Percentiles rank a stretch among this genome's conserved stretches.
These are phyloP conservation scores for Potamarius usumacintae DNA, from an alignment of 2,113 vertebrate genomes.

Conservation along the genomic window DNA sequence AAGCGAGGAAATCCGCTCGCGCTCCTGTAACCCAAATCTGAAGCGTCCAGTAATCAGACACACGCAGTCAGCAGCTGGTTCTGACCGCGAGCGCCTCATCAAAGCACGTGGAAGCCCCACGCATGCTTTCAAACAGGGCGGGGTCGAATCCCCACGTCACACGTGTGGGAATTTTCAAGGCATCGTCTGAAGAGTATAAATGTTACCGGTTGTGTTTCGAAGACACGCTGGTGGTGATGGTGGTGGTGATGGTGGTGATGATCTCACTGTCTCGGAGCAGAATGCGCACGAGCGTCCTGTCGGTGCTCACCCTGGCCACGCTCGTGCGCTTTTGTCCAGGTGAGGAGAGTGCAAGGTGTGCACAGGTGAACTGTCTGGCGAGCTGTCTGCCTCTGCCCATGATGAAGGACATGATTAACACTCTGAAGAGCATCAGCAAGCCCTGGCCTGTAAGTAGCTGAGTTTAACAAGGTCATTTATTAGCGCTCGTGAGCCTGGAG, in stretches of 20 bases:
- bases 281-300: constrained; percentile 15
- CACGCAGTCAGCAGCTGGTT: background rate
- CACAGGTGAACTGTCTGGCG: constrained; percentile 32
- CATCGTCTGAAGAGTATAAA: constrained; percentile 42
- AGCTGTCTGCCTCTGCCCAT: background rate
- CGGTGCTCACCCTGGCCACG: constrained; percentile 23
- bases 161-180: constrained; percentile 44
- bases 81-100: constrained; percentile 4
- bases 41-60: constrained; percentile 39
- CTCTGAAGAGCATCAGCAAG: background rate
- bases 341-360: background rate
- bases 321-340: constrained; percentile 26
- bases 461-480: background rate
- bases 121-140: constrained; percentile 15
- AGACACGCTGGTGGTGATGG: background rate
- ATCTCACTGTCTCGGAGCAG: background rate
- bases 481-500: no score
- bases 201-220: background rate
- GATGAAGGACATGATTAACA: constrained; percentile 30
- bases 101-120: background rate
- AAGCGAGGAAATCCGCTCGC: background rate
- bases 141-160: constrained; percentile 22
- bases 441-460: constrained; percentile 43
- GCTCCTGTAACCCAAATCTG: constrained; percentile 34
- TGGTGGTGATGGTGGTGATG: no score